Conservation (phyloP, 2,888 invertebrate genomes). For the Andrena haemorrhoa region DNA sequence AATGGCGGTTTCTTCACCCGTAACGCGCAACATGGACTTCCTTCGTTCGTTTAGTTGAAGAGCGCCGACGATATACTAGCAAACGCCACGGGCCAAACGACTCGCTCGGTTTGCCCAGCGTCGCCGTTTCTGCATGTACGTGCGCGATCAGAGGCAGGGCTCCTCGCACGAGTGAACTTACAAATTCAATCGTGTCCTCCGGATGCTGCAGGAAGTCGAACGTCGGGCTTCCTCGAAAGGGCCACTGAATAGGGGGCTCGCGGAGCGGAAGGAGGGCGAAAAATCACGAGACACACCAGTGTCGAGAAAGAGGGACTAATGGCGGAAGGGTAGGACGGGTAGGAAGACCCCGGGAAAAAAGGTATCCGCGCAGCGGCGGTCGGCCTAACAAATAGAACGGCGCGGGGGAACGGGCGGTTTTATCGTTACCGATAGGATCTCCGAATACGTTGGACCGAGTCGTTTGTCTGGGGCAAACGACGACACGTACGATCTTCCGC, state of each 20-base stretch:
- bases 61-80: slow-evolving; percentile 11
- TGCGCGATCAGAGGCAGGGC: slow-evolving; percentile 42
- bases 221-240: slow-evolving; percentile 12
- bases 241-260: not conserved
- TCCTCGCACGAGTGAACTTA: slow-evolving; percentile 69
- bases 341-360: slow-evolving; percentile 28
- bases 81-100: slow-evolving; percentile 34
- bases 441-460: slow-evolving; percentile 61
- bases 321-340: slow-evolving; percentile 31
- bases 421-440: slow-evolving; percentile 70
- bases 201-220: slow-evolving; percentile 48
- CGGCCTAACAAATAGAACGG: slow-evolving; percentile 72
- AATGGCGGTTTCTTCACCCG: not conserved
- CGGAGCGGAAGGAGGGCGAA: slow-evolving; percentile 6
- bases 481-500: slow-evolving; percentile 60
- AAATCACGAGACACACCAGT: slow-evolving; percentile 49
- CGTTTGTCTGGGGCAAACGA: slow-evolving; percentile 70
- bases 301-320: slow-evolving; percentile 49
- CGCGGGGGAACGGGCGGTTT: slow-evolving; percentile 63
- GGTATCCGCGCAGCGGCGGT: slow-evolving; percentile 28
- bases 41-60: slow-evolving; percentile 7
- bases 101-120: slow-evolving; percentile 31
- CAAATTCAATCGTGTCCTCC: slow-evolving; percentile 76
- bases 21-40: not conserved
- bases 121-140: slow-evolving; percentile 9